Evolutionary conservation across 2,113 vertebrate species (phyloP), one percentile per base, ranked within the genome.

Genomic region (Globicephala melas): DNA sequence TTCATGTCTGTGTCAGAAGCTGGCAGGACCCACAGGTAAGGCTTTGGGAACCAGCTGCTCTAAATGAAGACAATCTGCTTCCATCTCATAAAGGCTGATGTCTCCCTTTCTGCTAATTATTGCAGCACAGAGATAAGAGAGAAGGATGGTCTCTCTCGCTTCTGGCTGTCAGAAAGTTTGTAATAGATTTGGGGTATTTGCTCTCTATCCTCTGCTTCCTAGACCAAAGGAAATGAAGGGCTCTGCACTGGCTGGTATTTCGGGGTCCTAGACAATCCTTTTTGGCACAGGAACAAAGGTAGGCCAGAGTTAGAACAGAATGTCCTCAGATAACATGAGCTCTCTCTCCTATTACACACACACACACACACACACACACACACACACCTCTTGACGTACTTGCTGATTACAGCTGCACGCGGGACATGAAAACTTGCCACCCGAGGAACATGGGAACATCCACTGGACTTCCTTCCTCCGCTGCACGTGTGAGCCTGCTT

Each of bases 401-500:
- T 97, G 83, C 77, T 97, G 96, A 97, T 97, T 95, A 92, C 77
- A 95, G 79, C 76, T 97, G 74, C 94, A 95, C 70, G 60, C 60
- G 82, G 91, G 92, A 95, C 96, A 93, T 85, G 70, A 92, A 93
- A 71, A 60, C 65, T 36, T 84, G 82, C 97, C 96, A 89, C 89
- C 95, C 77, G 5, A 96, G 97, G 97, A 95, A 97, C 80, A 87
- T 17, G 94, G 94, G 81, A 97, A 97, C 23, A 1, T 53, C 90
- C 88, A 86, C 73, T 94, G 55, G n/a, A 76, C 83, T 98, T 98
- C 98, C 98, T 98, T 98, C 97, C 98, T 97, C 94, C 96, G 62
- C n/a, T 83, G 26, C 33, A 84, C 6, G 4, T 50, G 33, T 73
- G 71, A 2, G 15, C n/a, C 88, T 92, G 67, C 82, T 83, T 26